These are phyloP conservation scores for Ibycter americanus DNA, from an alignment of 2,797 vertebrate genomes.

Conservation along the genomic window DNA sequence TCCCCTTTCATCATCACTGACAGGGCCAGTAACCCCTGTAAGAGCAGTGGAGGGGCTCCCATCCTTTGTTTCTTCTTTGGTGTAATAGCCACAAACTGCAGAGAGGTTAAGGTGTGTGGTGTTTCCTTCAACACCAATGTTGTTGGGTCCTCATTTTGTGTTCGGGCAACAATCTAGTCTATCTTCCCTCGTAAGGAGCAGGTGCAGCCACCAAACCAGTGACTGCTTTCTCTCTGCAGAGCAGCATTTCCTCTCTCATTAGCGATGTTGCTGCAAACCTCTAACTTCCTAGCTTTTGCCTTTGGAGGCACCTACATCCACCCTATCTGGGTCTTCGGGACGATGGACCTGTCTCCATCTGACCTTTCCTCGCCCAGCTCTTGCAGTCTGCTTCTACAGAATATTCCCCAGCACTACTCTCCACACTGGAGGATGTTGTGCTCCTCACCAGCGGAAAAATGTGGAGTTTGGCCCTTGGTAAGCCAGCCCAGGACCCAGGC, in stretches of 20 bases:
- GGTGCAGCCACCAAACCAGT: background rate
- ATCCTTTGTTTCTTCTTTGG: background rate
- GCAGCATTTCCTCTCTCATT: background rate
- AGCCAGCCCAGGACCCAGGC: background rate
- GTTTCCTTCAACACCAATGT: background rate
- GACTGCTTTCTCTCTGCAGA: background rate
- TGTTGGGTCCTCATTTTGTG: rapidly evolving
- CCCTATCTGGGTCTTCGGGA: background rate
- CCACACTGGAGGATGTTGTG: background rate
- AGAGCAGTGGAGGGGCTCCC: background rate
- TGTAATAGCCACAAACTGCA: background rate
- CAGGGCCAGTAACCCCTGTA: background rate
- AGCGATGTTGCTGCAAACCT: background rate
- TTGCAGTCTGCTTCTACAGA: background rate
- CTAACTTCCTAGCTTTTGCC: background rate
- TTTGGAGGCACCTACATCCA: background rate
- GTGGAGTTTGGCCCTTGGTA: background rate
- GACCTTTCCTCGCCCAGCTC: background rate
- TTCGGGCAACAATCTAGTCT: background rate
- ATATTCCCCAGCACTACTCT: background rate
- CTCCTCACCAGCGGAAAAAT: background rate
- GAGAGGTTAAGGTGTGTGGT: background rate
- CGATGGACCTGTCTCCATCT: background rate
- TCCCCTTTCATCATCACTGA: too few relatives aligned
- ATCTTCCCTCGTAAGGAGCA: background rate